Evolutionary conservation across 2,888 invertebrate species (phyloP).

Genomic region (Heliconius aoede): DNA sequence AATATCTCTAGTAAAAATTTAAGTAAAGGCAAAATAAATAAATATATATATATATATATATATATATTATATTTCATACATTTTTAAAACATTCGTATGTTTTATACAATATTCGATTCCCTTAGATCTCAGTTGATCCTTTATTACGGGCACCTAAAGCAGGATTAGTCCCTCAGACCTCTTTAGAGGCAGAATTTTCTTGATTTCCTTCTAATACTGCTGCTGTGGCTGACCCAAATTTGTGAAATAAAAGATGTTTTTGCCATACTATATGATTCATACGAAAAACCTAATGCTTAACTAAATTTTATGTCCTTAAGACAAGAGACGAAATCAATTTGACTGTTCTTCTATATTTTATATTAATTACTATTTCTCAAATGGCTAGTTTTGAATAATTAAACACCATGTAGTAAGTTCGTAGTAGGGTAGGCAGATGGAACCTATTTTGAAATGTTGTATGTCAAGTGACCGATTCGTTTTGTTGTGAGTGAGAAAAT

Average conservation of each 20-base stretch:
- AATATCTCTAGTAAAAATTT: too few relatives aligned
- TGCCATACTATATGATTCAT: not conserved
- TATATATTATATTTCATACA: not conserved
- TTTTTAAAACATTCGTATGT: not conserved
- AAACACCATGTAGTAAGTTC: too few relatives aligned
- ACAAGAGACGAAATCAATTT: too few relatives aligned
- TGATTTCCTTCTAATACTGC: slow-evolving; percentile 3
- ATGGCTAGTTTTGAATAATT: too few relatives aligned
- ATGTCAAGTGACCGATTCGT: too few relatives aligned
- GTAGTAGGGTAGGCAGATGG: too few relatives aligned
- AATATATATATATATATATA: too few relatives aligned
- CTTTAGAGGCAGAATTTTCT: slow-evolving; percentile 7
- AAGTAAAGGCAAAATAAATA: too few relatives aligned
- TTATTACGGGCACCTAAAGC: slow-evolving; percentile 24
- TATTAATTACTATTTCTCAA: too few relatives aligned
- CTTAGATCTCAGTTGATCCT: slow-evolving; percentile 25
- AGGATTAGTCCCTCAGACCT: slow-evolving; percentile 30
- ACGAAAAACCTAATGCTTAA: not conserved
- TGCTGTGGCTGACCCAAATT: slow-evolving; percentile 14
- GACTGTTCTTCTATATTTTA: too few relatives aligned
- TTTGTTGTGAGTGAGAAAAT: too few relatives aligned
- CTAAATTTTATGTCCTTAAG: not conserved
- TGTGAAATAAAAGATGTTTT: not conserved
- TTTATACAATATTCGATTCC: not conserved
- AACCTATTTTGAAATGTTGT: too few relatives aligned